Evolutionary conservation across 2,797 vertebrate species (phyloP).

Genomic region (Acrossocheilus wenchowensis): DNA sequence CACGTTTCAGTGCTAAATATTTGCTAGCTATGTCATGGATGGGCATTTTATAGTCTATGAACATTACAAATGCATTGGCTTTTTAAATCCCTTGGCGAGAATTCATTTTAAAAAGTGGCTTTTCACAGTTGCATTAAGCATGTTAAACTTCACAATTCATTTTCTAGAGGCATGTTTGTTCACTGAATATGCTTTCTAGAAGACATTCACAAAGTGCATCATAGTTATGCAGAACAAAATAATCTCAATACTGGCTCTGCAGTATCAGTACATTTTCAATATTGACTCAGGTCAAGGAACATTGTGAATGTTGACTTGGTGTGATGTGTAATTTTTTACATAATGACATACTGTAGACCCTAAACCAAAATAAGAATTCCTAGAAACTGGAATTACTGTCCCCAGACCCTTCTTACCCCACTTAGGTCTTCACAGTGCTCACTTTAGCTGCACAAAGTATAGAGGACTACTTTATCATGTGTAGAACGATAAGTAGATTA

Average conservation of each 20-base stretch:
- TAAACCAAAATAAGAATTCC: constrained; percentile 9
- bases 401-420: neutral
- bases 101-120: neutral
- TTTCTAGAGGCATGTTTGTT: neutral
- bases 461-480: neutral
- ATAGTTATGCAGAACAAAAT: neutral
- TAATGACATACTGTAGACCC: neutral
- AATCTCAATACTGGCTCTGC: neutral
- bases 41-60: neutral
- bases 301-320: neutral
- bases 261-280: neutral
- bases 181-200: neutral
- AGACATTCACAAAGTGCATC: neutral
- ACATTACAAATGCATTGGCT: neutral
- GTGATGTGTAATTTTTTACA: neutral
- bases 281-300: neutral
- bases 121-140: neutral
- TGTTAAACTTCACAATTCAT: neutral
- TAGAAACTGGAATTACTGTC: neutral
- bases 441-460: neutral
- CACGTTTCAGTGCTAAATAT: neutral
- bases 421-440: neutral
- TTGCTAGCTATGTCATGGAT: neutral
- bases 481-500: neutral
- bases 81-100: neutral